Evolutionary conservation across 2,113 vertebrate genomes (phyloP).

Genomic region (Sminthopsis crassicaudata): DNA sequence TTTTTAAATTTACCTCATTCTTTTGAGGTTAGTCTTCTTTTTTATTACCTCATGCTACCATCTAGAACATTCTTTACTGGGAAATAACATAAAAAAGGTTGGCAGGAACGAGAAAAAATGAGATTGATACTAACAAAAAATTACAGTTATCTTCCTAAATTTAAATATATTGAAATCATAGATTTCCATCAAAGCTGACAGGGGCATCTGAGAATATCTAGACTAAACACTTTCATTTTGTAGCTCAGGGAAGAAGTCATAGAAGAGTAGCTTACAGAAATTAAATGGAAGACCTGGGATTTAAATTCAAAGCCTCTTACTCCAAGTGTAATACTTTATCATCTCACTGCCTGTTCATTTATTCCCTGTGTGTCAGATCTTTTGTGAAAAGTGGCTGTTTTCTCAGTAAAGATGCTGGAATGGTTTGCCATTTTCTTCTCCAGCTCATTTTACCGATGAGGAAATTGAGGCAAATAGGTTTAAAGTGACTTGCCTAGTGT

Average conservation of each 20-base stretch:
- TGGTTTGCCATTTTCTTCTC: not conserved
- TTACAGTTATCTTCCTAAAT: not conserved
- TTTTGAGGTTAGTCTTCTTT: slow-evolving; percentile 41
- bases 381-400: not conserved
- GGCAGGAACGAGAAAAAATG: not conserved
- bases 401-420: not conserved
- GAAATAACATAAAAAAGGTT: slow-evolving; percentile 24
- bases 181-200: not conserved
- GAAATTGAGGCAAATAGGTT: not conserved
- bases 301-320: not conserved
- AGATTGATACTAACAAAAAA: not conserved
- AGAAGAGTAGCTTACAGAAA: not conserved
- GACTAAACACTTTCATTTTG: not conserved
- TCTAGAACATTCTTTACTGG: slow-evolving; percentile 34
- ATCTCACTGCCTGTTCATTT: not conserved
- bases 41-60: slow-evolving; percentile 43
- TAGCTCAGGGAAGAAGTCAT: not conserved
- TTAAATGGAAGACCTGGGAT: not conserved
- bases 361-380: not conserved
- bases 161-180: not conserved
- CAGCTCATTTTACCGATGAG: not conserved
- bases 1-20: not conserved
- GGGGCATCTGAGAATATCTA: not conserved
- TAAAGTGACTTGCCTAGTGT: not conserved
- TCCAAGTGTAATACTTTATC: not conserved